phyloP scores from a whole-genome alignment of 2,797 vertebrate genomes.

The Syndactyla subalaris region DNA sequence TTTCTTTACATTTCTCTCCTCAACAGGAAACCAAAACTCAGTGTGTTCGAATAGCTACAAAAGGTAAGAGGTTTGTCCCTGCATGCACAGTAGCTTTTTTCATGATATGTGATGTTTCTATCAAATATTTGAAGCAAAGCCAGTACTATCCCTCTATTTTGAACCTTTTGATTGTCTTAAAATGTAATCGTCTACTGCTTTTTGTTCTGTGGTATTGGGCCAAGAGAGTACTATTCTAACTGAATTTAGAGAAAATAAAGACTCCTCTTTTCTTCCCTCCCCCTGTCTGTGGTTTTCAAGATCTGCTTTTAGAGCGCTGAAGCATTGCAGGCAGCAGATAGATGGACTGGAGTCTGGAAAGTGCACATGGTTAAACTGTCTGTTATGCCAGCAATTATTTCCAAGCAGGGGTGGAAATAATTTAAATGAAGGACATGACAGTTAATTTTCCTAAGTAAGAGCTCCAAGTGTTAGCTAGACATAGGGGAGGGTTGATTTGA shows the following conservation, averaged over 20 bases:
- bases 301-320: conserved; percentile 13
- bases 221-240: background rate
- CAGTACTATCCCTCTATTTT: background rate
- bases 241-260: conserved; percentile 50
- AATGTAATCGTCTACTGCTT: background rate
- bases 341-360: background rate
- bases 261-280: background rate
- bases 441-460: conserved; percentile 15
- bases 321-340: background rate
- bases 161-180: conserved; percentile 22
- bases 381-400: background rate
- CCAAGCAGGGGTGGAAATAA: background rate
- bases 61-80: conserved; percentile 85
- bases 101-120: conserved; percentile 42
- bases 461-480: background rate
- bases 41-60: conserved; percentile 96
- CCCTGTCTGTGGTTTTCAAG: conserved; percentile 15
- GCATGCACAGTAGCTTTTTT: conserved; percentile 9
- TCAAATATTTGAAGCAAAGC: conserved; percentile 8
- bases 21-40: conserved; percentile 97
- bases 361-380: background rate
- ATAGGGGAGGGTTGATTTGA: background rate
- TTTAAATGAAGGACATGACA: background rate
- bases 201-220: conserved; percentile 5
- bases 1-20: conserved; percentile 59